Conservation (phyloP, 2,888 invertebrate species). For the Fragum whitleyi region DNA sequence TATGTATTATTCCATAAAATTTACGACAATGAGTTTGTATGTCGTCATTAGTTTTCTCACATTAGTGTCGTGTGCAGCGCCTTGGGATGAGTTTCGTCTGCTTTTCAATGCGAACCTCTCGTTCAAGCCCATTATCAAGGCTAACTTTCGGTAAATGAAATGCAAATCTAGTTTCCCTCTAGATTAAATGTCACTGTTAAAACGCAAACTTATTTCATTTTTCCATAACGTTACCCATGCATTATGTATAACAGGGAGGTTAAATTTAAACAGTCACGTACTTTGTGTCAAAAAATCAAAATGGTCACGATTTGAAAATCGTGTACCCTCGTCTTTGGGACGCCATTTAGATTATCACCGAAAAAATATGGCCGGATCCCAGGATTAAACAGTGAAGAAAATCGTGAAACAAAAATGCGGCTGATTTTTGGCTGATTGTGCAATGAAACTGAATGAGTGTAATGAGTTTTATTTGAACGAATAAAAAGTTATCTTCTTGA, state of each 20-base stretch:
- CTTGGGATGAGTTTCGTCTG: conserved; percentile 21
- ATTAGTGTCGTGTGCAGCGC: conserved; percentile 12
- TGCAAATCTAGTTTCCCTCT: conserved; percentile 23
- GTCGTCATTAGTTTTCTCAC: conserved; percentile 1
- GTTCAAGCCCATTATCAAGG: neutral
- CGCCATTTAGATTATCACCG: conserved; percentile 8
- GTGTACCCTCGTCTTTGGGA: neutral
- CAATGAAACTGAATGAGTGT: no score
- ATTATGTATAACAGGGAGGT: conserved; percentile 19
- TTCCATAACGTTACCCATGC: conserved; percentile 18
- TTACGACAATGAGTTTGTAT: conserved; percentile 25
- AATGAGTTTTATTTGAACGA: no score
- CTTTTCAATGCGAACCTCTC: neutral
- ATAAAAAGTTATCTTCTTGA: no score
- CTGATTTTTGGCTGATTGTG: no score
- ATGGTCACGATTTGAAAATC: neutral
- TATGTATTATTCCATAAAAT: conserved; percentile 14
- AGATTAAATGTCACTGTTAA: conserved; percentile 28
- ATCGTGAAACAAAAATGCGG: no score
- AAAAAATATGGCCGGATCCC: no score
- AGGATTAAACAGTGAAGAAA: no score
- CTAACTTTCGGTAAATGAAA: conserved; percentile 21
- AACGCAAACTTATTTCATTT: conserved; percentile 26
- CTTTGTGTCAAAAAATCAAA: conserved; percentile 18
- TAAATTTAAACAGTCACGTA: conserved; percentile 18